A percentile compares a stretch with the other conserved stretches of the same genome.
Evolutionary conservation across 2,888 invertebrate species (phyloP).

Genomic region (Capitulum mitella): DNA sequence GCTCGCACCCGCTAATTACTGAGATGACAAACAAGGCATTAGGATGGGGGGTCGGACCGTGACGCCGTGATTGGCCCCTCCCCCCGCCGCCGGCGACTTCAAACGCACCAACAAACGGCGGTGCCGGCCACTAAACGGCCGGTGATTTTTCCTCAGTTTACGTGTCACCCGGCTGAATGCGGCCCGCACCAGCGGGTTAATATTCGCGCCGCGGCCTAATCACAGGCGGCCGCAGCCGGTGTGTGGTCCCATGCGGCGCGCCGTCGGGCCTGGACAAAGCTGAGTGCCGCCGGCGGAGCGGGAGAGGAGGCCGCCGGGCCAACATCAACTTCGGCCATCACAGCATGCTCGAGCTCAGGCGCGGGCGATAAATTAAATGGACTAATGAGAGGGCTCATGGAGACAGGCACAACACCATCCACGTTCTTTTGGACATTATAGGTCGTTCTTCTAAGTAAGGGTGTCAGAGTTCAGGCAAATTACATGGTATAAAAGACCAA

Average conservation of each 20-base stretch:
- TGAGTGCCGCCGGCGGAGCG: not conserved
- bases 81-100: conserved; percentile 31
- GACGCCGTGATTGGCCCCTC: conserved; percentile 1
- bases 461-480: not conserved
- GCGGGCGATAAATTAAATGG: not conserved
- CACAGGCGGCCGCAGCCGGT: not conserved
- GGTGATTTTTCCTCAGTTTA: not conserved
- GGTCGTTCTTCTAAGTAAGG: not conserved
- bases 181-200: not conserved
- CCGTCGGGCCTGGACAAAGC: not conserved
- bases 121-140: not conserved
- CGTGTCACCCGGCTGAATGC: not conserved
- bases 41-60: not conserved
- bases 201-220: not conserved
- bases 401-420: not conserved
- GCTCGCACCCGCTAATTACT: conserved; percentile 1
- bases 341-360: not conserved
- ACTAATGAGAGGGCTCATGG: not conserved
- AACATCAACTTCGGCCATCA: too few species aligned
- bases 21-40: conserved; percentile 21
- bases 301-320: too few species aligned
- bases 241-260: not conserved
- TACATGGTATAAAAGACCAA: not conserved
- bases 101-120: conserved; percentile 50
- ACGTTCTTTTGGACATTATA: not conserved